These are phyloP conservation scores for Numenius arquata DNA, from an alignment of 2,113 vertebrate species.

Conservation along the genomic window DNA sequence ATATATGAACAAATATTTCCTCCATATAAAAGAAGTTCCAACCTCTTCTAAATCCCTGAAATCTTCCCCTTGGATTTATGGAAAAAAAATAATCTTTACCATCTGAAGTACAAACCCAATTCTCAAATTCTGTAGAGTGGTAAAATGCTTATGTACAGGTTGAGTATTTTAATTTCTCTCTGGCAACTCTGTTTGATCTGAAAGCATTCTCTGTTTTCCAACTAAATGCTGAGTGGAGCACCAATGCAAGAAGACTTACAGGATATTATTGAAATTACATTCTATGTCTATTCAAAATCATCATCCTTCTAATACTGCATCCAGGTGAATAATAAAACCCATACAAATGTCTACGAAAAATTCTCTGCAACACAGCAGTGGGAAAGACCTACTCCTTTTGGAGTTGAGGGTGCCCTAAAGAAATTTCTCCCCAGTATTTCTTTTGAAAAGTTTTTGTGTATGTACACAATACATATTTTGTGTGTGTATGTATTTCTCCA, in stretches of 20 bases:
- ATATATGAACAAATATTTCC: constrained; percentile 51
- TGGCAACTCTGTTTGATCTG: not conserved
- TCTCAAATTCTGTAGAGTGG: not conserved
- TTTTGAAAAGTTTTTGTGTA: not conserved
- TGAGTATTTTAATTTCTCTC: not conserved
- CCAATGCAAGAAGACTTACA: constrained; percentile 24
- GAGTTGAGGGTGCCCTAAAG: not conserved
- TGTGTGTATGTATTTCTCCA: not conserved
- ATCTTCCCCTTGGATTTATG: constrained; percentile 52
- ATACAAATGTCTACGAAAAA: not conserved
- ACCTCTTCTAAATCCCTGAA: constrained; percentile 74
- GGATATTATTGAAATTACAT: constrained; percentile 30
- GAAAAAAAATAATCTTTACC: not conserved
- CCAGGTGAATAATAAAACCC: not conserved
- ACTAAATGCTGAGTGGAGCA: constrained; percentile 12
- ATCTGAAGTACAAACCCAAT: not conserved
- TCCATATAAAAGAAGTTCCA: constrained; percentile 66
- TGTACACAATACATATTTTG: too few relatives aligned
- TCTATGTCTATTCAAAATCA: constrained; percentile 18
- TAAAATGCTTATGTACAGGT: not conserved
- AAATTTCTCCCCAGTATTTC: not conserved
- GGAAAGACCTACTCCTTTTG: not conserved
- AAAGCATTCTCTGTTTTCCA: constrained; percentile 14
- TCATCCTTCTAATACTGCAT: not conserved
- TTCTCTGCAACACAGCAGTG: not conserved